phyloP scores from a whole-genome alignment of 2,888 invertebrate species.

The Rotaria sp. region DNA sequence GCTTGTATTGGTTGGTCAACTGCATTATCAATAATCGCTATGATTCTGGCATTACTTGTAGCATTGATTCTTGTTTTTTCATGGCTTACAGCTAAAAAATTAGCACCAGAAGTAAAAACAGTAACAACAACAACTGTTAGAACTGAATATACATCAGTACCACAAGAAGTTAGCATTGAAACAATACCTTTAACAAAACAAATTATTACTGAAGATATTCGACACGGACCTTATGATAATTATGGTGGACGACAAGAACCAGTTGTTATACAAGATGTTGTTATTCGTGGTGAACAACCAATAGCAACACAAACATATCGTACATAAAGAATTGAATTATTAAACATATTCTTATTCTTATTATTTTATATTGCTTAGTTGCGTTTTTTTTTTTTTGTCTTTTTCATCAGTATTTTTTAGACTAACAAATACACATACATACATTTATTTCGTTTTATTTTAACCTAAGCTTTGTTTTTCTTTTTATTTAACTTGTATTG shows the following conservation, averaged over 20 bases:
- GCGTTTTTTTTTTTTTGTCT: neutral
- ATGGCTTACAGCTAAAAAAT: neutral
- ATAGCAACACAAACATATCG: neutral
- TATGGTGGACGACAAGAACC: neutral
- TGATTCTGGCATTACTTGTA: neutral
- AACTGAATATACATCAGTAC: neutral
- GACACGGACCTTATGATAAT: neutral
- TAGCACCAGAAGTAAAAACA: neutral
- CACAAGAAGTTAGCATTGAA: neutral
- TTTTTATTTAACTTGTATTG: neutral
- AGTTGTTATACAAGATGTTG: neutral
- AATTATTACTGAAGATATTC: neutral
- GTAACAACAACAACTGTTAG: neutral
- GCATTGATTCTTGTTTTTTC: neutral
- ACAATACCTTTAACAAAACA: neutral
- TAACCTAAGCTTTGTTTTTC: neutral
- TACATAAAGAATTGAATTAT: neutral
- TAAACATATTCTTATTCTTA: neutral
- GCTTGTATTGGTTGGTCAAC: neutral
- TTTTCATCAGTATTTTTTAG: neutral
- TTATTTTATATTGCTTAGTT: neutral
- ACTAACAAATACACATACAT: neutral
- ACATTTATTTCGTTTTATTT: neutral
- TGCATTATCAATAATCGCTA: neutral
- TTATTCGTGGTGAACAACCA: neutral